These are phyloP conservation scores for Amphipoea oculea DNA, from an alignment of 2,888 invertebrate species.

Conservation along the genomic window DNA sequence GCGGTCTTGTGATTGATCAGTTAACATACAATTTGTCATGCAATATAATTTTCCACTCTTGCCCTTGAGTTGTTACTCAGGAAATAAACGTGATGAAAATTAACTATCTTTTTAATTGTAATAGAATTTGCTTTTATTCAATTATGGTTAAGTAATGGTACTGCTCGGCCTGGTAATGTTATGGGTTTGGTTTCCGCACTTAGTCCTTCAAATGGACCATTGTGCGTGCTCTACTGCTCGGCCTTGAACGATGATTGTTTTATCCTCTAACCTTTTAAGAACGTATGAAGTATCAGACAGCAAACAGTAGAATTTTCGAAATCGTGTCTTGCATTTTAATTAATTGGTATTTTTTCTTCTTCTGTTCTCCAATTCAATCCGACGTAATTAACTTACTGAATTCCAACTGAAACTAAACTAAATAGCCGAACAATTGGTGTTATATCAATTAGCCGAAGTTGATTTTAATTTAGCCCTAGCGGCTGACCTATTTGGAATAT, in stretches of 20 bases:
- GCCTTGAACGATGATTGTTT: background rate
- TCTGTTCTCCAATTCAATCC: background rate
- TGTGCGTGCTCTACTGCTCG: background rate
- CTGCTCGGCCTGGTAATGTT: background rate
- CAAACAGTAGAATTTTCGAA: background rate
- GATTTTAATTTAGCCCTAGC: slow-evolving; percentile 38
- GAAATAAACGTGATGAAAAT: background rate
- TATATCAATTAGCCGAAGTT: slow-evolving; percentile 56
- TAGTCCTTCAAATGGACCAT: no score
- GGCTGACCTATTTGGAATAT: slow-evolving; percentile 48
- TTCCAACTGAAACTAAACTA: slow-evolving; percentile 17
- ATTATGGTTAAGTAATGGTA: background rate
- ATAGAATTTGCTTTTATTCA: background rate
- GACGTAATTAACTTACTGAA: slow-evolving; percentile 23
- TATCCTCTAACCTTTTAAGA: background rate
- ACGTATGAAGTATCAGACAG: background rate
- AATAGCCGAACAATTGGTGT: slow-evolving; percentile 40
- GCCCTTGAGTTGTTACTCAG: slow-evolving; percentile 8
- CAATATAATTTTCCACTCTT: background rate
- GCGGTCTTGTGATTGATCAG: background rate
- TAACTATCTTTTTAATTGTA: background rate
- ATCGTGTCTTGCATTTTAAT: background rate
- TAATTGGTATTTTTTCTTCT: slow-evolving; percentile 6
- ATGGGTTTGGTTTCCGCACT: no score
- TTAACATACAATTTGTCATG: slow-evolving; percentile 10